Evolutionary conservation across 2,888 invertebrate species (phyloP).

Genomic region (Drosophila mimetica): DNA sequence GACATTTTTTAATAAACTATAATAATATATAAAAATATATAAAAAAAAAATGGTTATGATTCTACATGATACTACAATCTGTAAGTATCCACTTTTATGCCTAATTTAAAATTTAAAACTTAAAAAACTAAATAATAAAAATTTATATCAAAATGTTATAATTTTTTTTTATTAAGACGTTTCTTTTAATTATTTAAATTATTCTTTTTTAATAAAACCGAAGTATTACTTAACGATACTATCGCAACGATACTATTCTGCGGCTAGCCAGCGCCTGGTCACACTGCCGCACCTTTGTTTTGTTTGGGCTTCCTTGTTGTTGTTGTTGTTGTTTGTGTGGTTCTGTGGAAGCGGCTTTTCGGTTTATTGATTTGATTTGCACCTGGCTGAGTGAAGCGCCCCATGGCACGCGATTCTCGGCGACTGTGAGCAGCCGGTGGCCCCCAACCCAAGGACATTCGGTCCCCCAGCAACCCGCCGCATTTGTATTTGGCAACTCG

Average conservation of each 20-base stretch:
- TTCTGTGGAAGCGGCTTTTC: slow-evolving; percentile 26
- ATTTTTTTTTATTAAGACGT: neutral
- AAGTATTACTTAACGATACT: too few relatives aligned
- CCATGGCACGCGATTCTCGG: slow-evolving; percentile 56
- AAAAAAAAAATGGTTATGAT: too few relatives aligned
- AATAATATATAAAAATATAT: too few relatives aligned
- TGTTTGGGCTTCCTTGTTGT: slow-evolving; percentile 13
- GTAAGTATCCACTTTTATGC: too few relatives aligned
- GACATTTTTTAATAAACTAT: too few relatives aligned
- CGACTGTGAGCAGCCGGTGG: slow-evolving; percentile 51
- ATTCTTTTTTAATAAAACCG: too few relatives aligned
- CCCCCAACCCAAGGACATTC: slow-evolving; percentile 71
- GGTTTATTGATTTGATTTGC: slow-evolving; percentile 61
- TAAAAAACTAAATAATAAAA: too few relatives aligned
- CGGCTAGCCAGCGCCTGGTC: slow-evolving; percentile 6
- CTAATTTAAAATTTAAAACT: too few relatives aligned
- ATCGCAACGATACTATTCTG: neutral
- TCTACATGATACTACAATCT: too few relatives aligned
- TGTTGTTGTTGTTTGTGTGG: neutral
- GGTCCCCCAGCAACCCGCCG: slow-evolving; percentile 35
- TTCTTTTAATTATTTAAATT: neutral
- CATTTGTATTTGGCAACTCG: slow-evolving; percentile 53
- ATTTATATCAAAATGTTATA: too few relatives aligned
- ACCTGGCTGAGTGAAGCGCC: slow-evolving; percentile 51
- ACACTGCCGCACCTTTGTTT: slow-evolving; percentile 23